A percentile compares a stretch with the other conserved stretches of the same genome.
These are phyloP conservation scores for Theodoxus fluviatilis DNA, from an alignment of 2,888 invertebrate species.

Conservation along the genomic window DNA sequence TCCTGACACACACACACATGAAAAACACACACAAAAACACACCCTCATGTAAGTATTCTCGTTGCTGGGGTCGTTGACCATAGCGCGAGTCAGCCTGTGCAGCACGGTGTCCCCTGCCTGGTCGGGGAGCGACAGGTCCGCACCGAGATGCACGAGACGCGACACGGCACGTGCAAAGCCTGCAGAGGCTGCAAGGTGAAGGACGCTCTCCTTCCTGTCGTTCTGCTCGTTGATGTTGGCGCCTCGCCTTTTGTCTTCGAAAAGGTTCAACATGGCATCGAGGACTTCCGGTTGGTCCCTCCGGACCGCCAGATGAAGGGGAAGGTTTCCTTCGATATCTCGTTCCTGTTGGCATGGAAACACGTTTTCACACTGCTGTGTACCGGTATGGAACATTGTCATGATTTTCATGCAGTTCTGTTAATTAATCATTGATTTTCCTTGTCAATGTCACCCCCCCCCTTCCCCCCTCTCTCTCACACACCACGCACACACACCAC, in stretches of 20 bases:
- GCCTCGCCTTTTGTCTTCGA: conserved; percentile 50
- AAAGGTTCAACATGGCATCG: conserved; percentile 52
- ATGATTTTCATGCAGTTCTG: no score
- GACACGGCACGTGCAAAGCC: conserved; percentile 38
- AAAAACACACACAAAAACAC: no score
- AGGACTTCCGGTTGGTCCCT: conserved; percentile 46
- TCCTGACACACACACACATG: no score
- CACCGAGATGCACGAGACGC: conserved; percentile 39
- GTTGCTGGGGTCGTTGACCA: conserved; percentile 35
- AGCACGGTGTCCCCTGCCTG: conserved; percentile 54
- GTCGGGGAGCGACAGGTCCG: conserved; percentile 40
- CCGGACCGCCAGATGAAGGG: conserved; percentile 45
- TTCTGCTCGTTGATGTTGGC: conserved; percentile 52
- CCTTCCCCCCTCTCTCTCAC: no score
- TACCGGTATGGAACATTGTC: no score
- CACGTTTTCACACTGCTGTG: no score
- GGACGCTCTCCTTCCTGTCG: conserved; percentile 39
- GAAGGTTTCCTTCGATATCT: conserved; percentile 44
- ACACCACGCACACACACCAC: no score
- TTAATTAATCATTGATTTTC: no score
- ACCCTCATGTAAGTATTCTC: conserved; percentile 39
- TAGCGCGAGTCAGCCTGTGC: conserved; percentile 47
- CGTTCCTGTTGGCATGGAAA: no score
- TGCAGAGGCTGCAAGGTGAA: conserved; percentile 47
- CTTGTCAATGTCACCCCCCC: no score